These are phyloP conservation scores for Hybos culiciformis DNA, from an alignment of 2,888 invertebrate genomes.

Conservation along the genomic window DNA sequence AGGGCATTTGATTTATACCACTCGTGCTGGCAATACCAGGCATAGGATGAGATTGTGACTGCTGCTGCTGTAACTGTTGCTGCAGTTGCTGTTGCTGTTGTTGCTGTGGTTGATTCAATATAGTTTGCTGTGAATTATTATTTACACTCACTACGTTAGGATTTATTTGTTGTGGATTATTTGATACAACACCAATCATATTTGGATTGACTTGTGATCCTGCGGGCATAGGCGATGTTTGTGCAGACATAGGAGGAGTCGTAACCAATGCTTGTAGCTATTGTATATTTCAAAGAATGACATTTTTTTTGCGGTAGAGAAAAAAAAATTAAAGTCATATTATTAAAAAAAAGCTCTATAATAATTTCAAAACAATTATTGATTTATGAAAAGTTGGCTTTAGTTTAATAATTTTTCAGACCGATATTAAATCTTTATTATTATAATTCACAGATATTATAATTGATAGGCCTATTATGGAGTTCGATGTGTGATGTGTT, in stretches of 20 bases:
- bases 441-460: too few relatives aligned
- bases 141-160: too few relatives aligned
- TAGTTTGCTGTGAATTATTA: constrained; percentile 4
- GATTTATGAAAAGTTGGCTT: too few relatives aligned
- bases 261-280: constrained; percentile 37
- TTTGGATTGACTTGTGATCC: constrained; percentile 29
- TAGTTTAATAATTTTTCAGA: too few relatives aligned
- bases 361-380: too few relatives aligned
- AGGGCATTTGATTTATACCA: constrained; percentile 11
- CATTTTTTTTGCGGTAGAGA: too few relatives aligned
- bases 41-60: constrained; percentile 13
- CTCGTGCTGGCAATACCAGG: constrained; percentile 12
- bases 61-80: constrained; percentile 19
- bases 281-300: not conserved
- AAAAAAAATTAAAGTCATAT: too few relatives aligned
- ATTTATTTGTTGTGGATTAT: not conserved
- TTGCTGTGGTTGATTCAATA: constrained; percentile 13
- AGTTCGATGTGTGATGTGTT: too few relatives aligned
- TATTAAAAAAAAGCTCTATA: too few relatives aligned
- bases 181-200: constrained; percentile 9
- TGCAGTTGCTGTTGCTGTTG: constrained; percentile 15
- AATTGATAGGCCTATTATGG: too few relatives aligned
- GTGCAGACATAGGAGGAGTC: constrained; percentile 19
- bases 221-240: constrained; percentile 6
- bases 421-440: too few relatives aligned